These are phyloP conservation scores for Dryadula phaetusa DNA, from an alignment of 2,888 invertebrate genomes.

Conservation along the genomic window DNA sequence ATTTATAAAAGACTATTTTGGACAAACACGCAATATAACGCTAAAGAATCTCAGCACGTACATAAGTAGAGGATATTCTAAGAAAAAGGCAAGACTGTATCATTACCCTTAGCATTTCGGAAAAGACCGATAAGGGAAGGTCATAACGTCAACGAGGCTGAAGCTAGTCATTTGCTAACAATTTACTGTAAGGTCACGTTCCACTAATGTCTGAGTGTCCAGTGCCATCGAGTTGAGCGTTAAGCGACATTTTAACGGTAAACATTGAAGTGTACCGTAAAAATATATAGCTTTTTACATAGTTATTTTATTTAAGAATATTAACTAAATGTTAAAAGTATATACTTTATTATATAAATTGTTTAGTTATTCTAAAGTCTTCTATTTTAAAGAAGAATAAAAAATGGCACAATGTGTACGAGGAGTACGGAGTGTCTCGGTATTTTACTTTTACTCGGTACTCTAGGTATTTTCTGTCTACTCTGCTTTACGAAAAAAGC, in stretches of 20 bases:
- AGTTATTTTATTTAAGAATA: neutral
- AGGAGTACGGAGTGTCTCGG: no score
- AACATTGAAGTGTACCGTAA: constrained; percentile 32
- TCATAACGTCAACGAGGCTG: constrained; percentile 43
- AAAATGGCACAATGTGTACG: no score
- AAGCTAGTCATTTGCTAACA: constrained; percentile 44
- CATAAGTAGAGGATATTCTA: constrained; percentile 30
- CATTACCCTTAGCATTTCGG: constrained; percentile 46
- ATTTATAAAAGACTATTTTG: constrained; percentile 5
- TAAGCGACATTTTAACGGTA: constrained; percentile 21
- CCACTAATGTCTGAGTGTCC: constrained; percentile 70
- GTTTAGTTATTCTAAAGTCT: no score
- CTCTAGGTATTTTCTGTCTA: no score
- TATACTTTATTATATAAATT: no score
- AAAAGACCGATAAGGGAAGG: constrained; percentile 47
- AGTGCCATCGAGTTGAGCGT: constrained; percentile 30
- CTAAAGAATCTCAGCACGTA: constrained; percentile 44
- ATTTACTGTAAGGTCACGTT: constrained; percentile 65
- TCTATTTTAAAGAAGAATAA: no score
- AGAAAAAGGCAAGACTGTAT: constrained; percentile 38
- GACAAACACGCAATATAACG: constrained; percentile 28
- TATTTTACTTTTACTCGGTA: no score
- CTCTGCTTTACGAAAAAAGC: no score
- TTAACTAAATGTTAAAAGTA: no score
- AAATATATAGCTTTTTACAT: constrained; percentile 28